Evolutionary conservation across 2,888 invertebrate genomes (phyloP).

Genomic region (Lamproptera curius): DNA sequence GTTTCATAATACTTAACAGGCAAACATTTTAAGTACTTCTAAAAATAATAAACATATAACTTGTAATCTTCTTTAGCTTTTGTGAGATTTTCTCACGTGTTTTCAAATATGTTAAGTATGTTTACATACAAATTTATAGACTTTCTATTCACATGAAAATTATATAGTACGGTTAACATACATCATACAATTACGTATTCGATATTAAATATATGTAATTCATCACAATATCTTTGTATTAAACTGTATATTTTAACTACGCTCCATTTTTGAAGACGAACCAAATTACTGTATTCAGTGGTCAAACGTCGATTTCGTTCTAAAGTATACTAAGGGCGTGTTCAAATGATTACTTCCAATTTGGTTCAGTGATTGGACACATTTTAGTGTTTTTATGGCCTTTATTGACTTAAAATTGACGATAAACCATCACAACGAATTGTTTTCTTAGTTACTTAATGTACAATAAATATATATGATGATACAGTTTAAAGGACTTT

Average conservation of each 20-base stretch:
- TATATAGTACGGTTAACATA: not conserved
- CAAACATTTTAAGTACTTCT: too few relatives aligned
- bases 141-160: conserved; percentile 9
- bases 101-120: too few relatives aligned
- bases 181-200: conserved; percentile 1
- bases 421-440: conserved; percentile 23
- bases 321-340: conserved; percentile 51
- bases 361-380: conserved; percentile 63
- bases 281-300: conserved; percentile 63
- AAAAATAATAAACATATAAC: too few relatives aligned
- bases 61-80: too few relatives aligned
- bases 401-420: conserved; percentile 42
- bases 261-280: not conserved
- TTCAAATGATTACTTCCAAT: conserved; percentile 64
- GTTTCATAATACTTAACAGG: too few relatives aligned
- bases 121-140: not conserved
- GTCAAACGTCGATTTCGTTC: conserved; percentile 51
- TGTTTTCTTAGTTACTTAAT: conserved; percentile 7
- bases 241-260: conserved; percentile 8
- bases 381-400: conserved; percentile 58
- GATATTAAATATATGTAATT: conserved; percentile 18
- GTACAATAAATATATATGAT: not conserved
- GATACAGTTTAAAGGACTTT: not conserved
- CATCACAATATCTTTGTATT: conserved; percentile 10
- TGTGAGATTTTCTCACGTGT: too few relatives aligned